Percentiles rank a stretch among this genome's conserved stretches.
Evolutionary conservation across 2,888 invertebrate species (phyloP).

Genomic region (Nomada goodeniana): DNA sequence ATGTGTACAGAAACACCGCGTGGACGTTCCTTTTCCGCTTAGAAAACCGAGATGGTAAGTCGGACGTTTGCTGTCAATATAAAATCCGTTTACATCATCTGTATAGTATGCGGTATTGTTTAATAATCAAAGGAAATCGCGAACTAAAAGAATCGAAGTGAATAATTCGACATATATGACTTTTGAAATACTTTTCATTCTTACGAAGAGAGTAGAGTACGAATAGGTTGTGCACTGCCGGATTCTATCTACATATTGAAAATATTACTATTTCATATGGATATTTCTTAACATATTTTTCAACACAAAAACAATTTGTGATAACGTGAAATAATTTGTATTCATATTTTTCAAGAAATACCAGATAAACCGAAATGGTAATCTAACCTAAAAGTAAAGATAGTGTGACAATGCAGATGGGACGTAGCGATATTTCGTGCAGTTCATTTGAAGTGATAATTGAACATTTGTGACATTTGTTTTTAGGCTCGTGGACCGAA

Average conservation of each 20-base stretch:
- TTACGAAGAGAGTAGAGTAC: conserved; percentile 5
- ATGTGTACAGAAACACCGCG: conserved; percentile 41
- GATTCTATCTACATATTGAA: neutral
- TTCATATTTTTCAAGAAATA: neutral
- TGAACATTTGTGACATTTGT: conserved; percentile 22
- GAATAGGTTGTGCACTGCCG: conserved; percentile 13
- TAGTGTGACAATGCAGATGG: neutral
- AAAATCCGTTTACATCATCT: conserved; percentile 77
- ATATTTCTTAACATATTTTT: conserved; percentile 4
- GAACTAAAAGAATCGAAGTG: conserved; percentile 63
- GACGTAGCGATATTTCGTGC: neutral
- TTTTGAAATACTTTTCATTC: conserved; percentile 27
- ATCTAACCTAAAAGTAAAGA: conserved; percentile 9
- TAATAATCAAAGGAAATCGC: conserved; percentile 51
- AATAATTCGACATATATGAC: conserved; percentile 50
- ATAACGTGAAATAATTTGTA: neutral
- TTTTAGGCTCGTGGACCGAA: conserved; percentile 98
- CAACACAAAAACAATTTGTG: neutral
- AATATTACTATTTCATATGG: neutral
- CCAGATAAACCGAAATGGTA: conserved; percentile 14
- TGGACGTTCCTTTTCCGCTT: conserved; percentile 75
- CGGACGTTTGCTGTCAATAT: conserved; percentile 50
- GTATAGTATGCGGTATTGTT: conserved; percentile 25
- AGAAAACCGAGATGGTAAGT: conserved; percentile 81
- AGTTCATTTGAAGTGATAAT: neutral